A percentile compares a stretch with the other conserved stretches of the same genome.
These are phyloP conservation scores for Campoletis sonorensis DNA, from an alignment of 1,140 invertebrate genomes.

Conservation along the genomic window DNA sequence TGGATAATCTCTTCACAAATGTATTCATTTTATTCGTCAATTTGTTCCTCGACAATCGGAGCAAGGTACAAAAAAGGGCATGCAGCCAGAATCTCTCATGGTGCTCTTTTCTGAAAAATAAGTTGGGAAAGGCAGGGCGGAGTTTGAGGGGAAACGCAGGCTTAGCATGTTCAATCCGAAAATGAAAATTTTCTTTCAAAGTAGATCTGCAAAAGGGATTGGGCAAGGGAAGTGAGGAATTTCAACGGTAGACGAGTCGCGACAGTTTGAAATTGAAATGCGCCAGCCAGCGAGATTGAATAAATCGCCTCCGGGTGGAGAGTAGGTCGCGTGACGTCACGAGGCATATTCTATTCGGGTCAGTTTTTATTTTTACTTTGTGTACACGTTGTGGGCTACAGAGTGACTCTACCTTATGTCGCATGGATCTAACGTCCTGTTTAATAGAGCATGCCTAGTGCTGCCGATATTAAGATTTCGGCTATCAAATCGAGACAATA, in stretches of 20 bases:
- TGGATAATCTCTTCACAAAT: too few species aligned
- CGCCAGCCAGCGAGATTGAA: conserved; percentile 48
- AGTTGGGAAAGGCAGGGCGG: background rate
- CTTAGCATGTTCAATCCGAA: conserved; percentile 3
- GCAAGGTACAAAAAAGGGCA: too few species aligned
- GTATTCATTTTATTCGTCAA: too few species aligned
- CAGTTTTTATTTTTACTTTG: conserved; percentile 43
- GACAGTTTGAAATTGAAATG: conserved; percentile 51
- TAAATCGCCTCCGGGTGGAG: conserved; percentile 42
- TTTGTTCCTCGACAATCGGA: too few species aligned
- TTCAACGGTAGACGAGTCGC: conserved; percentile 37
- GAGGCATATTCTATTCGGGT: conserved; percentile 41
- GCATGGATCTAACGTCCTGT: background rate
- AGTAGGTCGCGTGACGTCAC: conserved; percentile 41
- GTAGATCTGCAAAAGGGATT: conserved; percentile 4
- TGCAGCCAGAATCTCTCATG: too few species aligned
- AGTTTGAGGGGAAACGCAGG: background rate
- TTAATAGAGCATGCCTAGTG: conserved; percentile 30
- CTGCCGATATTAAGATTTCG: too few species aligned
- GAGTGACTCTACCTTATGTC: background rate
- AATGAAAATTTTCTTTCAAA: conserved; percentile 33
- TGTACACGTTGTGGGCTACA: background rate
- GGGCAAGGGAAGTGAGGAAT: background rate
- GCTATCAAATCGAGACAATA: too few species aligned
- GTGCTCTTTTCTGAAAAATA: too few species aligned